Conservation (phyloP, 2,888 invertebrate species). For the Teleiodes luculella region DNA sequence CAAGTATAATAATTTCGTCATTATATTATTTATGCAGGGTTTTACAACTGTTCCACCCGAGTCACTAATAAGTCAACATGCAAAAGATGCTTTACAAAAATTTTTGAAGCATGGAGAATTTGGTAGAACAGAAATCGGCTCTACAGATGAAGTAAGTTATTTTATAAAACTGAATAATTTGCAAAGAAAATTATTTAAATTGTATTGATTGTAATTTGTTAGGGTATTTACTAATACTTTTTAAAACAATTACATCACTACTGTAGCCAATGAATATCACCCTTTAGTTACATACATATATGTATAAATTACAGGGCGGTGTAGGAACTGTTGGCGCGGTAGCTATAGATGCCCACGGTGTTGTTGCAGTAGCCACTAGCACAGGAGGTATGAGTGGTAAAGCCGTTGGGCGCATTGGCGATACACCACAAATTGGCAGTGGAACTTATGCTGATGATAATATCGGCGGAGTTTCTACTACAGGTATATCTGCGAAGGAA, state of each 20-base stretch:
- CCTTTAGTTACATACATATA: no score
- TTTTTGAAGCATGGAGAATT: constrained; percentile 75
- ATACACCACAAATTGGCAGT: constrained; percentile 85
- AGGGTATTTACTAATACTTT: no score
- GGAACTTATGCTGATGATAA: constrained; percentile 87
- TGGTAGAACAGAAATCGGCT: constrained; percentile 81
- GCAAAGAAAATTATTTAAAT: no score
- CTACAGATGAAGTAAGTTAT: constrained; percentile 46
- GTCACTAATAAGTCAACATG: constrained; percentile 82
- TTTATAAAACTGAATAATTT: background rate
- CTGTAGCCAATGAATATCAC: no score
- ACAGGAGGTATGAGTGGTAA: constrained; percentile 92
- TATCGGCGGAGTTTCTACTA: constrained; percentile 88
- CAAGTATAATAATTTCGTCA: no score
- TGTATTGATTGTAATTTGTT: no score
- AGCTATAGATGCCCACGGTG: constrained; percentile 85
- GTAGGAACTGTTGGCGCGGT: constrained; percentile 93
- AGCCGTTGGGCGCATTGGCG: constrained; percentile 87
- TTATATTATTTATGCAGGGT: constrained; percentile 64
- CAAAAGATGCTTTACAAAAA: constrained; percentile 78
- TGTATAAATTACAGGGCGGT: constrained; percentile 72
- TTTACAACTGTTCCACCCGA: constrained; percentile 80
- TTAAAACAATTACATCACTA: no score
- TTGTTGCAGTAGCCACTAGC: constrained; percentile 88
- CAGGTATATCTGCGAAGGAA: no score